Base-by-base conservation (phyloP, 2,888 invertebrate genomes). In the Aelia acuminata region DNA sequence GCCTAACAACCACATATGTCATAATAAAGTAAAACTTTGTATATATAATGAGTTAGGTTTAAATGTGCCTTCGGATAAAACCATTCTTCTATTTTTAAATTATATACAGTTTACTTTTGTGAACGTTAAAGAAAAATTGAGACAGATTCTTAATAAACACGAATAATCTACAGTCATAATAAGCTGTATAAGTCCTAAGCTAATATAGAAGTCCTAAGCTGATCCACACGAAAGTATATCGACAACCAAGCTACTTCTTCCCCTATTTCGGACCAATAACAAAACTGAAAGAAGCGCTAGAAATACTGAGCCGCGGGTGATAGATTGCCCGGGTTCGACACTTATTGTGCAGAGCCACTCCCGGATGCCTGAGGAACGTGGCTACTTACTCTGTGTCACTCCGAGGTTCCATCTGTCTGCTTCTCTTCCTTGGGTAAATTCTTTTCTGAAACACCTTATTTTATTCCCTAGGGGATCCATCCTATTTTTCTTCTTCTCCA, bases 291-390 rank as follows among this genome's bases (percentile, higher is more conserved):
- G 63, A 70, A 70, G 63, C 35, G 31, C 63, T 70, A 70, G 63
- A 70, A 70, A 70, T 70, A 70, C 63, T 31, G 35, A 70, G 57
- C 57, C 13, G 26, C 0, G 7, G 63, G 31, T 70, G 63, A 70
- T 70, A 70, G 35, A 70, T 70, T 35, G 63, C 63, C 35, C 35
- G 15, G 63, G 63, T 70, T 70, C 63, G 63, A 70, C 63, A 70
- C 63, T 70, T 70, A 70, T 70, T 70, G 63, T 70, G 35, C 63
- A 70, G 63, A 70, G 63, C 63, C 63, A 70, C 63, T 70, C 31
- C 63, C 35, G 31, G 63, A 35, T 70, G 63, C 31, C 63, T 70
- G 63, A 70, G 35, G 63, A 70, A 70, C 63, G 63, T 20, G 18
- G 63, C 63, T 70, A 70, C 63, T 70, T 70, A 70, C 35, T 70